Conservation (phyloP, 2,888 invertebrate genomes). For the Drosophila fulvimacula region DNA sequence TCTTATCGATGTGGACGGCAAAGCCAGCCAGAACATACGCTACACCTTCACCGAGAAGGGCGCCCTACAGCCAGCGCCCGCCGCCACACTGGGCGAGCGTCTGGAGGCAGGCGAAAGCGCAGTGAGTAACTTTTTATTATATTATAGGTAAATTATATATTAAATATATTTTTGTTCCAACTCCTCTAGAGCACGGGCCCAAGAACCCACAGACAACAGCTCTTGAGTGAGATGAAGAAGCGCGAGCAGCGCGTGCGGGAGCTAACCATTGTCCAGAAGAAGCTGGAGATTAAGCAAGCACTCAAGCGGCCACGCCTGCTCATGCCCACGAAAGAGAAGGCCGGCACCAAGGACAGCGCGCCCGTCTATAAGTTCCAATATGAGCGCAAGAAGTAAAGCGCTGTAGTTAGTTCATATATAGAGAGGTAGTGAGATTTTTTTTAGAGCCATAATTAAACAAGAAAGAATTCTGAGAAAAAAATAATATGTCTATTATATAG, state of each 20-base stretch:
- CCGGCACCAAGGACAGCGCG: conserved; percentile 88
- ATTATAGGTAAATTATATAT: too few species aligned
- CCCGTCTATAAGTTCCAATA: conserved; percentile 93
- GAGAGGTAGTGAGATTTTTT: neutral
- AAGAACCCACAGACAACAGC: conserved; percentile 84
- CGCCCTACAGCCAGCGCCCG: neutral
- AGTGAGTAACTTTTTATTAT: too few species aligned
- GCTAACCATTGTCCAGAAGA: conserved; percentile 90
- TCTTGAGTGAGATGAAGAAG: conserved; percentile 91
- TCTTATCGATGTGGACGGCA: conserved; percentile 92
- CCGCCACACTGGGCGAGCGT: conserved; percentile 86
- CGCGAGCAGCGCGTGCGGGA: conserved; percentile 92
- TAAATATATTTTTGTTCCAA: too few species aligned
- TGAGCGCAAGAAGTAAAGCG: conserved; percentile 86
- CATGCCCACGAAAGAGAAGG: conserved; percentile 88
- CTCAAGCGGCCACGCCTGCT: conserved; percentile 88
- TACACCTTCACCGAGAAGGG: conserved; percentile 92
- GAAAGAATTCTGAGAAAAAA: too few species aligned
- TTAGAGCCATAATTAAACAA: neutral
- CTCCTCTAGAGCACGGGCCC: neutral
- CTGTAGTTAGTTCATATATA: neutral
- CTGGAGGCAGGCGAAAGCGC: conserved; percentile 87
- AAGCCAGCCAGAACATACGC: conserved; percentile 90
- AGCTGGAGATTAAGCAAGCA: conserved; percentile 90
- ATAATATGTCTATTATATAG: too few species aligned